A percentile compares a stretch with the other conserved stretches of the same genome.
Conservation (phyloP, 1,140 invertebrate species). For the Uloborus diversus region DNA sequence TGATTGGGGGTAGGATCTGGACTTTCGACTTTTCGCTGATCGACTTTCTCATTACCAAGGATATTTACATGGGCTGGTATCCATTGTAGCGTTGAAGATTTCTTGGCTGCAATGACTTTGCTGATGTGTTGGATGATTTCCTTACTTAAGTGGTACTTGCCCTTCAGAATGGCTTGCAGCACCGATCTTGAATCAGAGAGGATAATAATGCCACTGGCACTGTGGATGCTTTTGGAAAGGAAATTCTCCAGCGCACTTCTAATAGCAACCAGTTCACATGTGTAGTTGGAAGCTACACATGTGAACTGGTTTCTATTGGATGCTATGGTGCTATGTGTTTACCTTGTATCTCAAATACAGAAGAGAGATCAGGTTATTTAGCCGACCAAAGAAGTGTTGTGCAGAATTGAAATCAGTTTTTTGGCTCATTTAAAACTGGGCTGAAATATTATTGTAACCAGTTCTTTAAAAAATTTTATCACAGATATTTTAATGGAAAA, state of each 20-base stretch:
- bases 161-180: neutral
- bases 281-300: neutral
- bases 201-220: neutral
- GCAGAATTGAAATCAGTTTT: too few species aligned
- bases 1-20: neutral
- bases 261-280: neutral
- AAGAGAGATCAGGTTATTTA: too few species aligned
- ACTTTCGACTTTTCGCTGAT: neutral
- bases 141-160: neutral
- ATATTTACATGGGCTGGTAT: neutral
- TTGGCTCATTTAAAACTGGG: too few species aligned
- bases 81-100: neutral
- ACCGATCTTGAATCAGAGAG: conserved; percentile 5
- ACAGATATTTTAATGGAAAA: too few species aligned
- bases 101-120: neutral
- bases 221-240: neutral
- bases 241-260: neutral
- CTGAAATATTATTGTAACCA: too few species aligned
- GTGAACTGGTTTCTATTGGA: too few species aligned
- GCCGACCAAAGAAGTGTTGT: too few species aligned
- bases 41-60: neutral
- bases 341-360: too few species aligned
- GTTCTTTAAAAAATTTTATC: too few species aligned
- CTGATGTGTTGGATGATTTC: neutral
- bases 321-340: too few species aligned